Conservation (phyloP, 2,888 invertebrate genomes). For the Microdon myrmicae region DNA sequence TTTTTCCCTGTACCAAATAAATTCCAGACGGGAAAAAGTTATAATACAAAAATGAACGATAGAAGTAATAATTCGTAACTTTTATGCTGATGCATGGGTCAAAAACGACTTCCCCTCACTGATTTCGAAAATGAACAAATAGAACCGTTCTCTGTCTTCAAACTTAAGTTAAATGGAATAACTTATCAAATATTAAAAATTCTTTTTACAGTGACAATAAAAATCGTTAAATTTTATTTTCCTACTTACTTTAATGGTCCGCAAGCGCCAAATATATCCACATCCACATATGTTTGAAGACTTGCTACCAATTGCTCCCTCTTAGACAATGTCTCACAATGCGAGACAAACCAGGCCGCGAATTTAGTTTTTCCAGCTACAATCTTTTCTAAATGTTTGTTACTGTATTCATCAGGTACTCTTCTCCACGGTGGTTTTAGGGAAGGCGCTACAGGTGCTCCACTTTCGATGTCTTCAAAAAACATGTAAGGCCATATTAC, state of each 20-base stretch:
- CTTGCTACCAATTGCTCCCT: conserved; percentile 67
- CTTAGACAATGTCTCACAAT: conserved; percentile 67
- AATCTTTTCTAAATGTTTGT: conserved; percentile 49
- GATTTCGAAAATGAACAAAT: too few species aligned
- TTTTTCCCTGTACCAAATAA: too few species aligned
- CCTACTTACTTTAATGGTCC: conserved; percentile 65
- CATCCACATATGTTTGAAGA: conserved; percentile 70
- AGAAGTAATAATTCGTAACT: too few species aligned
- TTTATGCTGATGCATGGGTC: too few species aligned
- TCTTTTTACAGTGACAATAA: too few species aligned
- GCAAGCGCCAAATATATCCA: conserved; percentile 75
- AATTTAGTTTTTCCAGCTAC: conserved; percentile 66
- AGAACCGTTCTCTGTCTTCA: too few species aligned
- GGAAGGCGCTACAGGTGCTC: conserved; percentile 58
- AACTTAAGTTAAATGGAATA: too few species aligned
- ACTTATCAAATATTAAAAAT: too few species aligned
- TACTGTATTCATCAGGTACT: conserved; percentile 49
- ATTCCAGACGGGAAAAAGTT: too few species aligned
- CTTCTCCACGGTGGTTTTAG: conserved; percentile 57
- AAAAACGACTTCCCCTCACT: too few species aligned
- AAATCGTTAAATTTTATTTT: too few species aligned
- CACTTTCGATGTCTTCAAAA: conserved; percentile 58
- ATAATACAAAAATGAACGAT: too few species aligned
- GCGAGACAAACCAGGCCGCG: conserved; percentile 71
- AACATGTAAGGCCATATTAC: conserved; percentile 66